phyloP scores from a whole-genome alignment of 2,797 vertebrate species.

The Corythornis leucogaster region DNA sequence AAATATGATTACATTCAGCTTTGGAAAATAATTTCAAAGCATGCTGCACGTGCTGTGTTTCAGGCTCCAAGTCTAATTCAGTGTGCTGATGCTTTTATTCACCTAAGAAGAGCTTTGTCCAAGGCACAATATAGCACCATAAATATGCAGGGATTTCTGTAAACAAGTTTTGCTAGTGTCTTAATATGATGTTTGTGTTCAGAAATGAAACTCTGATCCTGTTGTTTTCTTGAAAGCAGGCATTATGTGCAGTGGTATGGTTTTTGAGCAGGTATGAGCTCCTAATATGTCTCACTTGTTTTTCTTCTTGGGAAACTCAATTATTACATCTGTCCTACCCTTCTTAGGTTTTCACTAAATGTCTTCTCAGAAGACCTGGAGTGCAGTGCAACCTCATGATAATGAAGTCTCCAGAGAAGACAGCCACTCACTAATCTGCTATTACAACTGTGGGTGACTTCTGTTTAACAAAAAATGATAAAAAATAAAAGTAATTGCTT shows the following conservation, averaged over 20 bases:
- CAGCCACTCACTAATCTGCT: not conserved
- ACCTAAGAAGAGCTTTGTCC: not conserved
- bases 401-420: slow-evolving; percentile 42
- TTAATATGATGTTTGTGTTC: not conserved
- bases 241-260: not conserved
- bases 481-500: not conserved
- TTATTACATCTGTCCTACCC: not conserved
- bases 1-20: not conserved
- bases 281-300: not conserved
- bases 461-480: not conserved
- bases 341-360: slow-evolving; percentile 18
- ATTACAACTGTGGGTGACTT: slow-evolving; percentile 33
- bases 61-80: not conserved
- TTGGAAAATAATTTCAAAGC: not conserved
- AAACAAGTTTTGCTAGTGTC: not conserved
- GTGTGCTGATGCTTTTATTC: not conserved
- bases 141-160: not conserved
- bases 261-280: not conserved
- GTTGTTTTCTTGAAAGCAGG: not conserved
- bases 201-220: not conserved
- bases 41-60: not conserved
- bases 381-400: not conserved
- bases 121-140: not conserved
- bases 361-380: slow-evolving; percentile 13
- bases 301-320: slow-evolving; percentile 16